A percentile compares a stretch with the other conserved stretches of the same genome.
Evolutionary conservation across 2,888 invertebrate genomes (phyloP).

Genomic region (Polyploca ridens): DNA sequence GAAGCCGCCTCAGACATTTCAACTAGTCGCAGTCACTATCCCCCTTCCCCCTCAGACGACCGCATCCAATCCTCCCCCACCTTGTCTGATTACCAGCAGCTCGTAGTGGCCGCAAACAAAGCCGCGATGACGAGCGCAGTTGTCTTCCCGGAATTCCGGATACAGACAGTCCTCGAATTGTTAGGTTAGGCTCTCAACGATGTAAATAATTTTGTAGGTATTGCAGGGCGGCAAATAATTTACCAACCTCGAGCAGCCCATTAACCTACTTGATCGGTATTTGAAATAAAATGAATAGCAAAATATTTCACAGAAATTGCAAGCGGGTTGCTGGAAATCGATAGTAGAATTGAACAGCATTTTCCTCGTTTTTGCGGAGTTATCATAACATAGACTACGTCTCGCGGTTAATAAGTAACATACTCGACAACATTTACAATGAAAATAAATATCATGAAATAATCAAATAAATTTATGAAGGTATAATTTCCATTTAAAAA

Average conservation of each 20-base stretch:
- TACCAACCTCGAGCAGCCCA: neutral
- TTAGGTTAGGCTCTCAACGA: slow-evolving; percentile 55
- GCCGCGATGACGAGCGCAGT: slow-evolving; percentile 64
- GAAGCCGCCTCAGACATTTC: slow-evolving; percentile 67
- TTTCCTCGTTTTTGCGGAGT: neutral
- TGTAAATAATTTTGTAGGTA: slow-evolving; percentile 62
- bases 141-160: slow-evolving; percentile 66
- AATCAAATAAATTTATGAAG: too few species aligned
- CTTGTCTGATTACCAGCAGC: slow-evolving; percentile 63
- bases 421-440: too few species aligned
- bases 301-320: neutral
- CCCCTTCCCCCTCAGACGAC: slow-evolving; percentile 28
- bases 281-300: neutral
- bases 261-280: neutral
- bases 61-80: slow-evolving; percentile 39
- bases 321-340: neutral
- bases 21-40: slow-evolving; percentile 55
- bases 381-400: neutral
- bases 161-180: slow-evolving; percentile 52
- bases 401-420: too few species aligned
- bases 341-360: neutral
- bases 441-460: too few species aligned
- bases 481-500: too few species aligned
- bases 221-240: slow-evolving; percentile 28
- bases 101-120: slow-evolving; percentile 68